These are phyloP conservation scores for Amphipyra tragopoginis DNA, from an alignment of 2,888 invertebrate species.

Conservation along the genomic window DNA sequence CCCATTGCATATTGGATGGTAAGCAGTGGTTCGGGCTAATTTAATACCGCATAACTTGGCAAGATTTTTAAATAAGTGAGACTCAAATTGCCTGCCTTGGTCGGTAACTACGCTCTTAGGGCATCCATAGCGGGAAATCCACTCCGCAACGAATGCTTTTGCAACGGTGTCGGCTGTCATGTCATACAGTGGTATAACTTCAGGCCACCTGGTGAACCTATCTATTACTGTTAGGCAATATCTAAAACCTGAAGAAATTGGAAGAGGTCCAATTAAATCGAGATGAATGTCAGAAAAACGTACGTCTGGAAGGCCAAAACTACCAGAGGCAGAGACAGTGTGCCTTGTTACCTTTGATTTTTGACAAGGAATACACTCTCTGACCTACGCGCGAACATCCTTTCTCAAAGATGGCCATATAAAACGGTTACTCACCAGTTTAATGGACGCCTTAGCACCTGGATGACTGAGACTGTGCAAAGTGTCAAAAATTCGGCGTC, in stretches of 20 bases:
- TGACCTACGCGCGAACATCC: neutral
- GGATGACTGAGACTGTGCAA: constrained; percentile 7
- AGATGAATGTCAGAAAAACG: neutral
- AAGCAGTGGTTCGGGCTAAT: neutral
- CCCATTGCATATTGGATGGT: neutral
- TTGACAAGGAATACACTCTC: constrained; percentile 2
- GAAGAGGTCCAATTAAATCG: neutral
- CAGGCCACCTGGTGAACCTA: neutral
- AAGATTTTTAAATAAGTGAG: neutral
- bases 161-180: neutral
- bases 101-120: neutral
- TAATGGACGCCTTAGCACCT: constrained; percentile 1
- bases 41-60: neutral
- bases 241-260: neutral
- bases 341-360: neutral
- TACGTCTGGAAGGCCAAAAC: neutral
- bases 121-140: neutral
- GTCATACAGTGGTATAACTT: neutral
- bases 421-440: constrained; percentile 6
- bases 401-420: constrained; percentile 2
- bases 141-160: neutral
- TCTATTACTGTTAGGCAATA: neutral
- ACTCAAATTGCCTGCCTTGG: neutral
- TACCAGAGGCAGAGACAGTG: neutral
- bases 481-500: neutral